A percentile compares a stretch with the other conserved stretches of the same genome.
Conservation (phyloP, 2,113 vertebrate genomes). For the Erpornis zantholeuca region DNA sequence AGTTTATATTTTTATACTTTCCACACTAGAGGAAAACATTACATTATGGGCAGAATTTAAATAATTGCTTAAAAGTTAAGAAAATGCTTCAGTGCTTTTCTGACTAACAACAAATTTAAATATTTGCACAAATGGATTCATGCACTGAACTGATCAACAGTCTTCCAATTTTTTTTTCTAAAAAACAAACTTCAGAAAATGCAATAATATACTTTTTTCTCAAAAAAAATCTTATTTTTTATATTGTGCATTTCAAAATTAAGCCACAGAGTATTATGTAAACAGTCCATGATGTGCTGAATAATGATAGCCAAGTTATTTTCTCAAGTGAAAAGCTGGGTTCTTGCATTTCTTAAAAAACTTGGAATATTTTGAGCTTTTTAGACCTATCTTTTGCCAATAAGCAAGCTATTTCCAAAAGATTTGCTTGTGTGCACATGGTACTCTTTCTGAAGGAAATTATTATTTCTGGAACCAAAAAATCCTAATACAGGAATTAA, state of each 20-base stretch:
- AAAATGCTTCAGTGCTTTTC: slow-evolving; percentile 32
- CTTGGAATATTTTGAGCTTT: background rate
- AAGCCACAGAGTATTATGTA: background rate
- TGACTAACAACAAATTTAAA: slow-evolving; percentile 12
- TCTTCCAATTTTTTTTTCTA: background rate
- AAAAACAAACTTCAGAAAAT: background rate
- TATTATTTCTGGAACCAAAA: background rate
- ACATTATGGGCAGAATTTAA: slow-evolving; percentile 24
- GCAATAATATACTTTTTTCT: background rate
- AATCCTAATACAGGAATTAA: background rate
- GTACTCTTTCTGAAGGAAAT: background rate
- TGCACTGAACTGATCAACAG: background rate
- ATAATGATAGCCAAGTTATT: background rate
- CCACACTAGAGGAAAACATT: background rate
- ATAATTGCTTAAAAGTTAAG: slow-evolving; percentile 48
- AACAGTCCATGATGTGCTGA: background rate
- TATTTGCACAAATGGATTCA: background rate
- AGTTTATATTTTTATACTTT: slow-evolving; percentile 12
- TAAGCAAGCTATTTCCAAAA: background rate
- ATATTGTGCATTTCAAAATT: background rate
- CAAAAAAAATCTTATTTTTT: background rate
- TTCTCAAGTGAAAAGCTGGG: background rate
- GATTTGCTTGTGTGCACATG: background rate
- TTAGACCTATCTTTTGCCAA: background rate
- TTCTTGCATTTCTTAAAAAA: background rate